Conservation (phyloP, 2,797 vertebrate genomes). For the Stomatorhinus walkeri region DNA sequence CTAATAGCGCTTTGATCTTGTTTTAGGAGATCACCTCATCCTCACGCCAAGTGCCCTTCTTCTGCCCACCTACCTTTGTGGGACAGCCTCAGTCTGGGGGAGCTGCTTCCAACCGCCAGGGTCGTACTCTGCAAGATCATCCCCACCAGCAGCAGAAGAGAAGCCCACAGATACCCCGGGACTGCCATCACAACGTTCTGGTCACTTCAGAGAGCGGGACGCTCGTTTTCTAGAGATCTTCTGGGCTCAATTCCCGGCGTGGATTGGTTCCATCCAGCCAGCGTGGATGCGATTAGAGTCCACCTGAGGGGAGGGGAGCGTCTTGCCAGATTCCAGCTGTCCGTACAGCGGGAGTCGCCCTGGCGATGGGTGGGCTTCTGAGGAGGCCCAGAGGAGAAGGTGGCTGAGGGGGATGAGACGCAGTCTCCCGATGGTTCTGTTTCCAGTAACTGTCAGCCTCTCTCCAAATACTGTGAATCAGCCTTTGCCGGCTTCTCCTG, state of each 20-base stretch:
- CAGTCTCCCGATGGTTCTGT: constrained; percentile 25
- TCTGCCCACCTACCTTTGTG: constrained; percentile 68
- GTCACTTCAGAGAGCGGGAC: not conserved
- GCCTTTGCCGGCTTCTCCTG: constrained; percentile 32
- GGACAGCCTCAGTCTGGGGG: constrained; percentile 74
- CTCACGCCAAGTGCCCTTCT: not conserved
- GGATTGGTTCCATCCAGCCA: constrained; percentile 6
- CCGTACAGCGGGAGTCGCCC: not conserved
- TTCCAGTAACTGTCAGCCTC: constrained; percentile 31
- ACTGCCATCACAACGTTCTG: constrained; percentile 46
- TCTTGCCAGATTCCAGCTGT: not conserved
- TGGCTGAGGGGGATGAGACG: not conserved
- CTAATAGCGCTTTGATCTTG: not conserved
- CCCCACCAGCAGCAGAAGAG: constrained; percentile 46
- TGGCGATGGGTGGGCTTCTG: not conserved
- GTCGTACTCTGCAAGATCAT: constrained; percentile 41
- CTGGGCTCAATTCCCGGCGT: not conserved
- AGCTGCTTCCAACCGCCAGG: constrained; percentile 51
- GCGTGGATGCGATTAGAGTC: constrained; percentile 8
- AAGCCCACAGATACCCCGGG: constrained; percentile 37
- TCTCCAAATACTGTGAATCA: constrained; percentile 36
- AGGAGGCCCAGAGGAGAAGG: not conserved
- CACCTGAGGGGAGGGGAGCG: not conserved
- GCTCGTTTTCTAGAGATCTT: not conserved
- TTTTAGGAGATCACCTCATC: not conserved